phyloP scores from a whole-genome alignment of 1,140 invertebrate species.

The Trialeurodes vaporariorum region DNA sequence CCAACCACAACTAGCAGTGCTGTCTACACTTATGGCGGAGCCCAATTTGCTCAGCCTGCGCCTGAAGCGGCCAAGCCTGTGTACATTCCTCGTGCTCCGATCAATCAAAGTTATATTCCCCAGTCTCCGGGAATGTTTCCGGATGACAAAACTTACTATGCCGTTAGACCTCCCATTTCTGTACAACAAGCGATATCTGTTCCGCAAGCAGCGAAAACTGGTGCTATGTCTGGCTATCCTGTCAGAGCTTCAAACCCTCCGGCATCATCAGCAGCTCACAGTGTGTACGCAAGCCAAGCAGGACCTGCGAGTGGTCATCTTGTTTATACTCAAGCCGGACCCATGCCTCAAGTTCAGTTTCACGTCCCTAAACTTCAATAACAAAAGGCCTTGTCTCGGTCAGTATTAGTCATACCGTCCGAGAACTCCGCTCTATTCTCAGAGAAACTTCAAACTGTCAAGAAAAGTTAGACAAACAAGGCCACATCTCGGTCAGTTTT shows the following conservation, averaged over 20 bases:
- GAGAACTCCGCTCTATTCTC: too few species aligned
- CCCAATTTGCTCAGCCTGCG: constrained; percentile 32
- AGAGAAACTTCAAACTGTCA: too few species aligned
- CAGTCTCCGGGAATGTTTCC: not conserved
- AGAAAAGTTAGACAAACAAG: too few species aligned
- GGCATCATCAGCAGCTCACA: not conserved
- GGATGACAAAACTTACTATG: not conserved
- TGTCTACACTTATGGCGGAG: constrained; percentile 32
- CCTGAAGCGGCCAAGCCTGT: not conserved
- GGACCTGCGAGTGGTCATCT: not conserved
- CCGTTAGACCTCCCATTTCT: not conserved
- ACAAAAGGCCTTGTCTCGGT: too few species aligned
- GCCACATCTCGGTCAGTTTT: too few species aligned
- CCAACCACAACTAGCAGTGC: constrained; percentile 30
- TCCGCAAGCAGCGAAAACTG: not conserved
- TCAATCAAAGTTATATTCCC: not conserved
- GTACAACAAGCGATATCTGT: not conserved
- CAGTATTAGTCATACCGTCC: too few species aligned
- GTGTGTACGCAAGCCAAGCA: not conserved
- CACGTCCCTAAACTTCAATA: not conserved
- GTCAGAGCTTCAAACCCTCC: not conserved
- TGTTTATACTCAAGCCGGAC: not conserved
- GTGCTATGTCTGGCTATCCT: not conserved
- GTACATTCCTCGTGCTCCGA: not conserved
- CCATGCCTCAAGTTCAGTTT: not conserved